Evolutionary conservation across 1,140 invertebrate species (phyloP), one percentile per base, ranked within the genome.

Genomic region (Bombyx mori): DNA sequence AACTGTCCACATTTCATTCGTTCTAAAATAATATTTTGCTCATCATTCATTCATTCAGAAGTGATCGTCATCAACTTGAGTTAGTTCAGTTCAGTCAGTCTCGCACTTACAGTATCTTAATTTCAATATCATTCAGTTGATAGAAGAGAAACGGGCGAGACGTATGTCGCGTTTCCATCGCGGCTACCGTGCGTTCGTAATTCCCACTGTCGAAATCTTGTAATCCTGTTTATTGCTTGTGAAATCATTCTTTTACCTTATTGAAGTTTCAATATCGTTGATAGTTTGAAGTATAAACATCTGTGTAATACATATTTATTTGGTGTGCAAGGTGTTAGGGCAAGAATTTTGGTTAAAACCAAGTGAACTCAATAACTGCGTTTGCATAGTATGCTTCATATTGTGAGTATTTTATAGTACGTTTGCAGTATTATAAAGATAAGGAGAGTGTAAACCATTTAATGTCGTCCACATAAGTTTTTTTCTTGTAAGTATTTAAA

Each of bases 131-230:
- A 66, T 52, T 54, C 45, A 53, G 72, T 80, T 62, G 69, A 61
- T 56, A 62, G 52, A 70, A 62, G 60, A 67, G 52, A 62, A 61
- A 72, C 68, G 77, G 66, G 62, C 74, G 82, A 86, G 82, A 84
- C 79, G 82, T 79, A 57, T 62, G 73, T 82, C 65, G 73, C 78
- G 69, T 56, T 71, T 44, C 52, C 58, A 55, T 74, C 71, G 79
- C 72, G 78, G 78, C 74, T 77, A 73, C 77, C 77, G 82, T 86
- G 82, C 82, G 78, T 82, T 86, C 82, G 81, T 76, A 72, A 71
- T 67, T 76, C 60, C 69, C 68, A 54, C 57, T 66, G 67, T 62
- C 63, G 61, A 69, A 57, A 53, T 56, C 56, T 35, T 42, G 51
- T 57, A 56, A 18, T 61, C 48, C 47, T 35, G 8, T 22, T 54